Base-by-base conservation (phyloP, 2,888 invertebrate genomes). In the Herminia tarsipennalis region DNA sequence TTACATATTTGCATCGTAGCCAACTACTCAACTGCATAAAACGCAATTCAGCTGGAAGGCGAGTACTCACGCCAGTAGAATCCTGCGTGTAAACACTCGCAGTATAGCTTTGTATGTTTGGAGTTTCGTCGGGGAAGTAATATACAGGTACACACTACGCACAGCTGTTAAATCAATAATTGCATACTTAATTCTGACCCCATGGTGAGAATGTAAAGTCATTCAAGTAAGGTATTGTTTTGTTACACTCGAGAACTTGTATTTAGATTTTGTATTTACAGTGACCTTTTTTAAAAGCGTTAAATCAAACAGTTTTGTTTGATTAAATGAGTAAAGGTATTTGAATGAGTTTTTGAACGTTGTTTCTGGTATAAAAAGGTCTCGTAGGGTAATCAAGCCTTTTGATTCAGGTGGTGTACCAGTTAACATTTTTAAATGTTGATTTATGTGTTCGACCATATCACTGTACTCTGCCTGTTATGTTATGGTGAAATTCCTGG, bases 161-260 rank as follows among this genome's bases (percentile, higher is more conserved):
- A 53, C 35, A 43, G 54, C 63, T 63, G 65, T 66, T 63, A 48
- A 63, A 66, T 66, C 67, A 66, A 66, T 66, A 66, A 64, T 60
- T 60, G 65, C 65, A 60, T 56, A 59, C 41, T 46, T 63, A 49
- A 63, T 66, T 55, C 56, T 50, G 43, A 50, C 50, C 46, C 45
- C 20, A 21, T 24, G 33, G 51, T 38, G 49, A 44, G 62, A 48
- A 45, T 40, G 29, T 37, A 37, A 8, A 45, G 22, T 37, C 30
- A 35, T 51, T 52, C 20, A 42, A 24, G 43, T 42, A 41, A 34
- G 13, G 34, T 13, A 32, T 22, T 33, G 24, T 25, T 48, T 36
- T 55, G 24, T 10, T 37, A 40, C 8, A 33, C 29, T 13, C 8
- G 22, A 32, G 16, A 32, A 9, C n/a, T 20, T 21, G 16, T 8